phyloP scores from a whole-genome alignment of 2,888 invertebrate species.

The Neoascia interrupta region DNA sequence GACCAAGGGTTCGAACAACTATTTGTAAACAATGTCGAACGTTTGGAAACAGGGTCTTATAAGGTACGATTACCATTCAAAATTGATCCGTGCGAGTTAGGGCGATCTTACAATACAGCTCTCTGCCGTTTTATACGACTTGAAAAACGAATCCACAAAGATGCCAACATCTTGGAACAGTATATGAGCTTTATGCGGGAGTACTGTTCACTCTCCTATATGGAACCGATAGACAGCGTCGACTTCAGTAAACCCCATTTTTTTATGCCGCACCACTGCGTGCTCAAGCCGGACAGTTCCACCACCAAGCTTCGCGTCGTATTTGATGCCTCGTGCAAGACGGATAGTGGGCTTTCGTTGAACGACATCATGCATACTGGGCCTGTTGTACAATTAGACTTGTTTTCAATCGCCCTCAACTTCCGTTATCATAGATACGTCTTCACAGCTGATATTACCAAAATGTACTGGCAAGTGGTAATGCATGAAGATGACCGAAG shows the following conservation, averaged over 20 bases:
- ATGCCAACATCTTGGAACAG: not conserved
- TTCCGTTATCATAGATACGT: too few relatives aligned
- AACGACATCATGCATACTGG: not conserved
- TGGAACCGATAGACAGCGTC: not conserved
- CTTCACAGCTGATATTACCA: too few relatives aligned
- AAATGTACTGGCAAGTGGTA: too few relatives aligned
- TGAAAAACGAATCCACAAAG: not conserved
- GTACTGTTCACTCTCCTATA: not conserved
- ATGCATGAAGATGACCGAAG: too few relatives aligned
- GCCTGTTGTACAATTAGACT: not conserved
- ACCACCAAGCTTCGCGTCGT: not conserved
- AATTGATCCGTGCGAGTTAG: not conserved
- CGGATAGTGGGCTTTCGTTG: too few relatives aligned
- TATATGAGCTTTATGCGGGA: not conserved
- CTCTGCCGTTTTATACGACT: not conserved
- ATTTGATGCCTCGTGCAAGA: too few relatives aligned
- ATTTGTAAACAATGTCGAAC: not conserved
- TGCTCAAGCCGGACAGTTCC: not conserved
- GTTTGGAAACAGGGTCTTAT: not conserved
- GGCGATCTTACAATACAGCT: not conserved
- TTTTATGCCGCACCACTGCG: too few relatives aligned
- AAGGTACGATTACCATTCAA: conserved; percentile 1
- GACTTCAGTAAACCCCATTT: not conserved
- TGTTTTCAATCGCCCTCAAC: too few relatives aligned
- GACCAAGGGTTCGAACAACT: not conserved